A percentile compares a stretch with the other conserved stretches of the same genome.
phyloP scores from a whole-genome alignment of 2,888 invertebrate species.

The Ypsolopha sequella region DNA sequence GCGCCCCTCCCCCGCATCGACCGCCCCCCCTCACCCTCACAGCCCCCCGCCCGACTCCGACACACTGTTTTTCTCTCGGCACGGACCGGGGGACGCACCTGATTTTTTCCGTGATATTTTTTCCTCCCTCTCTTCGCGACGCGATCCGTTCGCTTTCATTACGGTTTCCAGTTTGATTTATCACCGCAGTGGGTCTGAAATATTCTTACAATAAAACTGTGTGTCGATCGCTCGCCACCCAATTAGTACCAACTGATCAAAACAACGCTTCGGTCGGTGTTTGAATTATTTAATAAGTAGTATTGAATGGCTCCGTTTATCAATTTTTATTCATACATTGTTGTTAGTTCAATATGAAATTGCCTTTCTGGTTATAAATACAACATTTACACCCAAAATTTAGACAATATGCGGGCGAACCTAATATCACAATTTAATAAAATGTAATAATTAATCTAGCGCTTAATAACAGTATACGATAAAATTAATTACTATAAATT shows the following conservation, averaged over 20 bases:
- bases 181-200: constrained; percentile 65
- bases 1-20: constrained; percentile 19
- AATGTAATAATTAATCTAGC: no score
- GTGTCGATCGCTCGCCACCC: constrained; percentile 63
- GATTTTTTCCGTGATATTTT: constrained; percentile 72
- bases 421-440: no score
- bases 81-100: constrained; percentile 68
- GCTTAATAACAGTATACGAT: neutral
- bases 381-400: no score
- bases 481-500: neutral
- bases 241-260: constrained; percentile 62
- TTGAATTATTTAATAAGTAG: neutral
- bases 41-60: constrained; percentile 21
- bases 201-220: constrained; percentile 61
- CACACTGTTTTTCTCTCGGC: constrained; percentile 65
- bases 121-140: constrained; percentile 68
- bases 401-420: no score
- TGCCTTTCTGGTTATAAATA: no score
- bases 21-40: constrained; percentile 42
- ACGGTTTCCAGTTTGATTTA: constrained; percentile 72
- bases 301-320: neutral
- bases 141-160: constrained; percentile 72
- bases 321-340: neutral
- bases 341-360: no score
- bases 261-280: constrained; percentile 20